A percentile compares a stretch with the other conserved stretches of the same genome.
Evolutionary conservation across 64 coral and sea anemone genomes (phyloP).

Genomic region (Acropora yongei): DNA sequence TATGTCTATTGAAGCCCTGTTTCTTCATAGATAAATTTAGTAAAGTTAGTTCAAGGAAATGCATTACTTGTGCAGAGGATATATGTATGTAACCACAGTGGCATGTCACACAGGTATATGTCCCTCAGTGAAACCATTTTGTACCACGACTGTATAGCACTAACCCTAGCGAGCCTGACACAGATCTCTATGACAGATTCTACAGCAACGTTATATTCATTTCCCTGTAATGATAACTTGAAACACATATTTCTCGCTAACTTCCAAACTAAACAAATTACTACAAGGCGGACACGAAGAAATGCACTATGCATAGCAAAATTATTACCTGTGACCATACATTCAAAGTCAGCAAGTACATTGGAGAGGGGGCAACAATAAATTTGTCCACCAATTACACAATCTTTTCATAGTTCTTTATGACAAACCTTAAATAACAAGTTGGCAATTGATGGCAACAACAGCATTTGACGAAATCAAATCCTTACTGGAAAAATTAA

Average conservation of each 20-base stretch:
- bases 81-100: slow-evolving; percentile 10
- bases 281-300: slow-evolving; percentile 36
- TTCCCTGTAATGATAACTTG: slow-evolving; percentile 70
- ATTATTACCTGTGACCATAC: slow-evolving; percentile 72
- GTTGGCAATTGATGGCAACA: slow-evolving; percentile 43
- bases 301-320: background rate
- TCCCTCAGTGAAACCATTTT: slow-evolving; percentile 39
- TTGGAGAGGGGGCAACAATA: slow-evolving; percentile 52
- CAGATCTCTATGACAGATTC: slow-evolving; percentile 21
- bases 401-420: slow-evolving; percentile 79
- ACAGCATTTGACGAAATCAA: slow-evolving; percentile 67
- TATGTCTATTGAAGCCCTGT: background rate
- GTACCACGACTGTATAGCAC: slow-evolving; percentile 2
- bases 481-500: slow-evolving; percentile 40
- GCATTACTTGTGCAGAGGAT: slow-evolving; percentile 34
- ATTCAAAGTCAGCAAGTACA: slow-evolving; percentile 78
- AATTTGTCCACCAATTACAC: slow-evolving; percentile 65
- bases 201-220: slow-evolving; percentile 51
- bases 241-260: slow-evolving; percentile 64
- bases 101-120: slow-evolving; percentile 53
- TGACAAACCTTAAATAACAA: slow-evolving; percentile 50
- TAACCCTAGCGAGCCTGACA: background rate
- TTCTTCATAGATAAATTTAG: slow-evolving; percentile 7
- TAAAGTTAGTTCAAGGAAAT: slow-evolving; percentile 29
- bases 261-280: slow-evolving; percentile 29